Conservation (phyloP, 2,888 invertebrate genomes). For the Ennomos erosarius region DNA sequence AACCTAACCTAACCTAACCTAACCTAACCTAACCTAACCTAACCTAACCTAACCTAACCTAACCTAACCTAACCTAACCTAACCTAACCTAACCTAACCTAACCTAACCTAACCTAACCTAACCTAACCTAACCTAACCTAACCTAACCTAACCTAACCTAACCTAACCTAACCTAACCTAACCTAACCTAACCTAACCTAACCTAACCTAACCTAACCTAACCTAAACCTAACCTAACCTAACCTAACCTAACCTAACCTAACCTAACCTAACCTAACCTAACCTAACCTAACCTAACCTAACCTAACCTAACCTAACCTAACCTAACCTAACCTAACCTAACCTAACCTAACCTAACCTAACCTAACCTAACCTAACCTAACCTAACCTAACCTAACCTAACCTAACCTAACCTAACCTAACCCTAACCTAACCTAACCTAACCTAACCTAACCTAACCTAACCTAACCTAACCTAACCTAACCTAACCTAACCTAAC, state of each 20-base stretch:
- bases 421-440: slow-evolving; percentile 19
- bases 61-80: slow-evolving; percentile 14
- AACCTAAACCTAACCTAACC: slow-evolving; percentile 18
- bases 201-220: slow-evolving; percentile 17
- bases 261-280: slow-evolving; percentile 19
- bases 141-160: slow-evolving; percentile 12
- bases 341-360: slow-evolving; percentile 18
- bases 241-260: slow-evolving; percentile 18
- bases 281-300: slow-evolving; percentile 14
- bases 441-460: slow-evolving; percentile 19
- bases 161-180: slow-evolving; percentile 8
- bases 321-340: slow-evolving; percentile 14
- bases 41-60: slow-evolving; percentile 14
- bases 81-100: slow-evolving; percentile 10
- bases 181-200: slow-evolving; percentile 8
- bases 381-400: slow-evolving; percentile 5
- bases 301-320: slow-evolving; percentile 14
- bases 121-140: slow-evolving; percentile 15
- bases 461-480: slow-evolving; percentile 19
- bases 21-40: slow-evolving; percentile 13
- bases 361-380: slow-evolving; percentile 18
- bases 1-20: slow-evolving; percentile 17
- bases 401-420: slow-evolving; percentile 17
- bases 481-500: slow-evolving; percentile 13
- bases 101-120: slow-evolving; percentile 14